Evolutionary conservation across 2,888 invertebrate genomes (phyloP).

Genomic region (Gasteruption jaculator): DNA sequence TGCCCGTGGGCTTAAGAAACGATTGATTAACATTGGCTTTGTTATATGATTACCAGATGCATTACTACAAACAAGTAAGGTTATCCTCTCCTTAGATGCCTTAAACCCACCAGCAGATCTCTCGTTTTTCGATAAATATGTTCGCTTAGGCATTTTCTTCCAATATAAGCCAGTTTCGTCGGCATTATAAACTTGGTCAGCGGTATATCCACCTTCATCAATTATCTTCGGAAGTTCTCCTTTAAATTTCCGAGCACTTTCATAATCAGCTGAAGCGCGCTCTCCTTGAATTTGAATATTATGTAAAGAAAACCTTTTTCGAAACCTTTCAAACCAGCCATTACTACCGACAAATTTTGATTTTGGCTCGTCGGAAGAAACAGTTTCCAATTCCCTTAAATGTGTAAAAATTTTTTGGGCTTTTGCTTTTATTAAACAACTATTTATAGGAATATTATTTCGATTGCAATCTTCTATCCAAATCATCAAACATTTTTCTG

Average conservation of each 20-base stretch:
- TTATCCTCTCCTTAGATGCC: slow-evolving; percentile 4
- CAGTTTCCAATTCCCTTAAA: slow-evolving; percentile 3
- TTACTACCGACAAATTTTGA: slow-evolving; percentile 13
- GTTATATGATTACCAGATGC: slow-evolving; percentile 4
- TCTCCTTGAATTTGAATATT: slow-evolving; percentile 15
- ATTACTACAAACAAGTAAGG: slow-evolving; percentile 8
- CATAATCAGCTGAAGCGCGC: slow-evolving; percentile 14
- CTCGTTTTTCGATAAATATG: slow-evolving; percentile 4
- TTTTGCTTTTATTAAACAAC: slow-evolving; percentile 3
- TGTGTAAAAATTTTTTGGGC: slow-evolving; percentile 2
- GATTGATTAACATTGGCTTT: slow-evolving; percentile 15
- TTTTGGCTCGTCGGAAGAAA: slow-evolving; percentile 3
- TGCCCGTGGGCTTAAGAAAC: slow-evolving; percentile 10
- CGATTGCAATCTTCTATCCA: slow-evolving; percentile 5
- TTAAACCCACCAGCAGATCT: slow-evolving; percentile 7
- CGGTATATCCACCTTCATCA: slow-evolving; percentile 17
- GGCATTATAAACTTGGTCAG: slow-evolving; percentile 17
- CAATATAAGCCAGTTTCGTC: slow-evolving; percentile 13
- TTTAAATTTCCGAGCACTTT: slow-evolving; percentile 10
- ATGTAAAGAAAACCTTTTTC: slow-evolving; percentile 11
- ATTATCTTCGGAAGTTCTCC: slow-evolving; percentile 14
- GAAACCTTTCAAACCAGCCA: slow-evolving; percentile 17
- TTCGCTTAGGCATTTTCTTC: slow-evolving; percentile 13
- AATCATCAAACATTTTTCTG: neutral
- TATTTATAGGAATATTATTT: slow-evolving; percentile 5